Evolutionary conservation across 2,113 vertebrate species (phyloP), one percentile per base, ranked within the genome.

Genomic region (Nothoprocta perdicaria): DNA sequence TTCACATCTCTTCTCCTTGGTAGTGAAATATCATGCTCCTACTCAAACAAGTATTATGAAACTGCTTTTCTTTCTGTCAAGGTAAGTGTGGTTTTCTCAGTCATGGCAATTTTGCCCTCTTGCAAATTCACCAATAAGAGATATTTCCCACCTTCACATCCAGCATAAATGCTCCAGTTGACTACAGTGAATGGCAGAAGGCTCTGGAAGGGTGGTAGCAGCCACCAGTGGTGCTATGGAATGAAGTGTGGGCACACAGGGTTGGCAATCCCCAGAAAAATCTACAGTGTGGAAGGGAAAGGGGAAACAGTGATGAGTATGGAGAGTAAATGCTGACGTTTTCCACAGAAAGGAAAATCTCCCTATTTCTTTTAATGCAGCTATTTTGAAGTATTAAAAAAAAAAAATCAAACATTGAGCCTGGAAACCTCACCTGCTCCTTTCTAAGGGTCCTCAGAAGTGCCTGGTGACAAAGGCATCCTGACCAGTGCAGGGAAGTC

Each of bases 401-500:
- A 8, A 69, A 88, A 35, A 38, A 38, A 38, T 38, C 17, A 50
- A 69, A 74, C 57, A 43, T 26, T 0, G 0, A 23, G 6, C 53
- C 43, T 26, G 71, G 23, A 76, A 68, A 7, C 10, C 11, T 19
- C 14, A 52, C 0, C 23, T 84, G 21, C 38, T 72, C 23, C 16
- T 67, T 85, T 79, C 82, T 67, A 45, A 55, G 26, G 5, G 3
- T 63, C 8, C 14, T 55, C 2, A 9, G 23, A 2, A 19, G 12
- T 8, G 82, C 13, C 23, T 23, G 9, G 1, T 45, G 31, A 9
- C 48, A 68, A 15, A 2, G 14, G 3, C 41, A 11, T 22, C 10
- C 40, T 3, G n/a, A 0, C 1, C 2, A 68, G 6, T 16, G 13
- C 1, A 2, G 46, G 6, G 10, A 33, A 13, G 24, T 7, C 14